Conservation (phyloP, 2,888 invertebrate genomes). For the Aporophyla lueneburgensis region DNA sequence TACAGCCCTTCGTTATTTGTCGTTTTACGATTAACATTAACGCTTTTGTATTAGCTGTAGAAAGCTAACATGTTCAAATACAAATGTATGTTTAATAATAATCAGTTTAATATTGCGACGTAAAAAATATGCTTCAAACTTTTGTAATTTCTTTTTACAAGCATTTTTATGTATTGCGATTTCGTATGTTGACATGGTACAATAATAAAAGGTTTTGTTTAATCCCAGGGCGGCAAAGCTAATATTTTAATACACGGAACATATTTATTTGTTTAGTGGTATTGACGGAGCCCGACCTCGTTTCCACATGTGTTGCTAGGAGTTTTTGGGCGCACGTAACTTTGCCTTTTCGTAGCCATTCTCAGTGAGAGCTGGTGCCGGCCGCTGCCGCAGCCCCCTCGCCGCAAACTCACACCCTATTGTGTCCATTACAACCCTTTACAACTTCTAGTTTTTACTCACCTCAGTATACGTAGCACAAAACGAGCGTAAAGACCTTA, state of each 20-base stretch:
- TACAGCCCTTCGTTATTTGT: slow-evolving; percentile 54
- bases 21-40: slow-evolving; percentile 60
- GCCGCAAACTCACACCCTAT: slow-evolving; percentile 81
- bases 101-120: slow-evolving; percentile 32
- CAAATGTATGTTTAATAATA: slow-evolving; percentile 30
- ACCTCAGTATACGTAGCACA: slow-evolving; percentile 68
- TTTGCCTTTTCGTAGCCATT: slow-evolving; percentile 81
- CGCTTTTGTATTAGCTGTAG: slow-evolving; percentile 46
- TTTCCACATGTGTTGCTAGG: slow-evolving; percentile 76
- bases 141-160: slow-evolving; percentile 20
- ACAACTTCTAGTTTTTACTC: slow-evolving; percentile 79
- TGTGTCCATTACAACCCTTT: slow-evolving; percentile 82
- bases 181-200: slow-evolving; percentile 11
- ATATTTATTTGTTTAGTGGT: slow-evolving; percentile 71
- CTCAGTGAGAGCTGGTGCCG: slow-evolving; percentile 78
- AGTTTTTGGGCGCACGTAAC: slow-evolving; percentile 80
- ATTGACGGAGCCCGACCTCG: slow-evolving; percentile 75
- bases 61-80: slow-evolving; percentile 27
- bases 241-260: slow-evolving; percentile 66
- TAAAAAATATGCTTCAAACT: slow-evolving; percentile 21
- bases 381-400: slow-evolving; percentile 74
- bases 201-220: slow-evolving; percentile 42
- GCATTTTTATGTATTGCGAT: slow-evolving; percentile 11
- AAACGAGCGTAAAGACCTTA: slow-evolving; percentile 56
- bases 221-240: slow-evolving; percentile 44